Conservation (phyloP, 2,888 invertebrate genomes). For the Cecidostiba fungosa region DNA sequence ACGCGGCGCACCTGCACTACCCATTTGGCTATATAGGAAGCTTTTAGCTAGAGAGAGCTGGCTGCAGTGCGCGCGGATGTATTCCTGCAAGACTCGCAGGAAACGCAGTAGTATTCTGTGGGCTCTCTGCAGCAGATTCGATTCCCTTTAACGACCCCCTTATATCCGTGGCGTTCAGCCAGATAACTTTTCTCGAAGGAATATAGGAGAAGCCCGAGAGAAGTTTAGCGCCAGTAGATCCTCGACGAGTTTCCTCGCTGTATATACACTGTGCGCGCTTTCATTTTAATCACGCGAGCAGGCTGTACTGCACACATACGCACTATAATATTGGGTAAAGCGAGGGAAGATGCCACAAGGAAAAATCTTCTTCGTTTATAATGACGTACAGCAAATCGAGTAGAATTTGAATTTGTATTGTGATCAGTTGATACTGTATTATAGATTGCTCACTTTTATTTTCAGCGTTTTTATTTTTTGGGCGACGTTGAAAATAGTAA, state of each 20-base stretch:
- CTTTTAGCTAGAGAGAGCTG: conserved; percentile 40
- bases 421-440: too few species aligned
- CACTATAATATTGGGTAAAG: not conserved
- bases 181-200: not conserved
- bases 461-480: too few species aligned
- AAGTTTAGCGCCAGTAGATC: conserved; percentile 31
- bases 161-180: conserved; percentile 19
- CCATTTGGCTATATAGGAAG: conserved; percentile 43
- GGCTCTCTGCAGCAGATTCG: conserved; percentile 28
- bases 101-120: not conserved
- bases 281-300: conserved; percentile 41
- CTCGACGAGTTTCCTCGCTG: conserved; percentile 25
- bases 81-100: not conserved
- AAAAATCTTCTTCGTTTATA: too few species aligned
- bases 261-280: conserved; percentile 4
- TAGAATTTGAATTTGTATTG: too few species aligned
- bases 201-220: not conserved
- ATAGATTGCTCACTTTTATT: too few species aligned
- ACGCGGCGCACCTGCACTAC: conserved; percentile 38
- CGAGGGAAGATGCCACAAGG: too few species aligned
- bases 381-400: too few species aligned
- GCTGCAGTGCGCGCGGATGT: conserved; percentile 14
- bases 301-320: not conserved
- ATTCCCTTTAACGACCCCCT: conserved; percentile 51
- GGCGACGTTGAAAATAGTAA: too few species aligned